Percentiles rank a stretch among this genome's conserved stretches.
These are phyloP conservation scores for Drosophila infuscata DNA, from an alignment of 2,888 invertebrate genomes.

Conservation along the genomic window DNA sequence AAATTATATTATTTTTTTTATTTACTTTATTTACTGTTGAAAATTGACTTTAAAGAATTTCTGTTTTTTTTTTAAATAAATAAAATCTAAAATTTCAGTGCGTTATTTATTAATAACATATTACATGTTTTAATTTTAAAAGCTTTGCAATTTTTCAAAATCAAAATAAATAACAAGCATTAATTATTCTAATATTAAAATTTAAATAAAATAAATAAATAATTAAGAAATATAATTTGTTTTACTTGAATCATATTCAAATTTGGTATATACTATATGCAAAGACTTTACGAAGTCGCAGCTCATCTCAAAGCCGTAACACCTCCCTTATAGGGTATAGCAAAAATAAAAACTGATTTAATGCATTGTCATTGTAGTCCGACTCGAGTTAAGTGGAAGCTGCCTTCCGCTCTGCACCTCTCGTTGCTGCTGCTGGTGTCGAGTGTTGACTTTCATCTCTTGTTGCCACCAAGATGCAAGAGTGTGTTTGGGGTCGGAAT, in stretches of 20 bases:
- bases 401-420: constrained; percentile 14
- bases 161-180: too few species aligned
- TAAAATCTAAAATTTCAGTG: too few species aligned
- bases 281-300: not conserved
- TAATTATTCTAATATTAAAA: not conserved
- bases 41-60: too few species aligned
- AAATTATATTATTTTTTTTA: not conserved
- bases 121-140: too few species aligned
- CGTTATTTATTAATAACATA: too few species aligned
- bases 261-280: not conserved
- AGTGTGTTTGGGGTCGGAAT: constrained; percentile 31
- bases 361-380: constrained; percentile 74
- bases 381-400: constrained; percentile 31
- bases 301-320: not conserved
- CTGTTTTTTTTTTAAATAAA: too few species aligned
- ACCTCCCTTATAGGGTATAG: not conserved
- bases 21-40: too few species aligned
- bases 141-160: too few species aligned
- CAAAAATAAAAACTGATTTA: constrained; percentile 65
- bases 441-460: constrained; percentile 82
- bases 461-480: constrained; percentile 49
- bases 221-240: not conserved
- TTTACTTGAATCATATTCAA: not conserved
- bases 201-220: not conserved
- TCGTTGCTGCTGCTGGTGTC: constrained; percentile 50